Evolutionary conservation across 2,797 vertebrate genomes (phyloP).

Genomic region (Pygocentrus nattereri): DNA sequence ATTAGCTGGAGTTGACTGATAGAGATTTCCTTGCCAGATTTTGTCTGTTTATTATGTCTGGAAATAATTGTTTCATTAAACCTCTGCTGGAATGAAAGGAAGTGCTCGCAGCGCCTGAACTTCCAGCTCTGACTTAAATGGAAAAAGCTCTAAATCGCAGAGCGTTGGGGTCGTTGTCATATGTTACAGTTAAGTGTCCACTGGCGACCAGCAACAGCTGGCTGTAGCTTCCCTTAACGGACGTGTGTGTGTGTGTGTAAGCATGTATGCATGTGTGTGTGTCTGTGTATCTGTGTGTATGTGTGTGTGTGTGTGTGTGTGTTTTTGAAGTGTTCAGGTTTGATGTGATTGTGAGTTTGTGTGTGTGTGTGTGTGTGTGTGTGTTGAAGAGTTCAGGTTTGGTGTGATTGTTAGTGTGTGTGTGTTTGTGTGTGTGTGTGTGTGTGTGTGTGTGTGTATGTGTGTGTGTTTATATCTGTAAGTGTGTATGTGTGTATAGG

Average conservation of each 20-base stretch:
- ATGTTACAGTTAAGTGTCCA: conserved; percentile 4
- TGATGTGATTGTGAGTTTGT: too few species aligned
- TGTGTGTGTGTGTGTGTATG: too few species aligned
- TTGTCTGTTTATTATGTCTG: neutral
- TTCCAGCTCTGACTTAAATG: neutral
- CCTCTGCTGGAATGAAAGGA: neutral
- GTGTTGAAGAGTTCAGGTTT: too few species aligned
- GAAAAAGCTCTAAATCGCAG: conserved; percentile 14
- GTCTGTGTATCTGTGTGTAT: too few species aligned
- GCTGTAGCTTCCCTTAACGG: conserved; percentile 3
- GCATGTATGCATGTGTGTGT: too few species aligned
- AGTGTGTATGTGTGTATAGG: too few species aligned
- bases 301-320: conserved; percentile 5
- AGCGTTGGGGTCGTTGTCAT: conserved; percentile 6
- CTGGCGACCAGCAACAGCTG: conserved; percentile 14
- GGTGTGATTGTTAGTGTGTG: too few species aligned
- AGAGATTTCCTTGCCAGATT: neutral
- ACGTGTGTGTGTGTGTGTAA: neutral
- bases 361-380: too few species aligned
- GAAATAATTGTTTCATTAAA: neutral
- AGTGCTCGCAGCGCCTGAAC: neutral
- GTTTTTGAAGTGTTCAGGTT: too few species aligned
- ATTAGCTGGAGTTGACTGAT: neutral
- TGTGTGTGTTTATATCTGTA: too few species aligned
- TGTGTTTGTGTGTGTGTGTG: too few species aligned